Evolutionary conservation across 2,113 vertebrate genomes (phyloP), one percentile per base, ranked within the genome.

Genomic region (Atractosteus spatula): DNA sequence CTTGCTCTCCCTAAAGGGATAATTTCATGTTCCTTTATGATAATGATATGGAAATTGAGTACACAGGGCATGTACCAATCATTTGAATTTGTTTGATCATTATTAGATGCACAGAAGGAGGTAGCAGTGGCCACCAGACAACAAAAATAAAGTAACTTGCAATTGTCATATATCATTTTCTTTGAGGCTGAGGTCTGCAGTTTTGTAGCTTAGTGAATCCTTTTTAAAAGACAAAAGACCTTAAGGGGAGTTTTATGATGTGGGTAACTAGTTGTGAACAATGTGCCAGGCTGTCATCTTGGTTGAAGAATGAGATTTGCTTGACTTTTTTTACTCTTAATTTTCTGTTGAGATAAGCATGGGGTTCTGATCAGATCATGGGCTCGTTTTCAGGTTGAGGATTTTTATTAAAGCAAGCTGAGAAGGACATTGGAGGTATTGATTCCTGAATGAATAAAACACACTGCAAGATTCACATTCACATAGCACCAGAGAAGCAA

Each of bases 1-100:
- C 47, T 10, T 7, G 79, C 71, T 71, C 68, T 78, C 79, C 83
- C 85, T 78, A 67, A 81, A 85, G 87, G 80, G 74, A 80, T 82
- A 73, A 87, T 87, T 89, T 87, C 84, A 88, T 71, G 82, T 84
- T 84, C 72, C 73, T 73, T 77, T 82, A 85, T 85, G 85, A 83
- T 81, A 83, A 83, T 85, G 87, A 86, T 87, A 82, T 83, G 80
- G 79, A 83, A 84, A 82, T 82, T 78, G 78, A 78, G 85, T 83
- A 79, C 72, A 69, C 79, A 83, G 83, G 84, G 81, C 82, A 79
- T 81, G 76, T 82, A 71, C 74, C 79, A 78, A 81, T 73, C 77
- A 69, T 74, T 80, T 72, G 76, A 80, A 75, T 80, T 78, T 78
- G 80, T 80, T 81, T 45, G 72, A 77, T 84, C 77, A 77, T 76